A percentile compares a stretch with the other conserved stretches of the same genome.
These are phyloP conservation scores for Rhabdophis nuchalis DNA, from an alignment of 2,797 vertebrate genomes.

Conservation along the genomic window DNA sequence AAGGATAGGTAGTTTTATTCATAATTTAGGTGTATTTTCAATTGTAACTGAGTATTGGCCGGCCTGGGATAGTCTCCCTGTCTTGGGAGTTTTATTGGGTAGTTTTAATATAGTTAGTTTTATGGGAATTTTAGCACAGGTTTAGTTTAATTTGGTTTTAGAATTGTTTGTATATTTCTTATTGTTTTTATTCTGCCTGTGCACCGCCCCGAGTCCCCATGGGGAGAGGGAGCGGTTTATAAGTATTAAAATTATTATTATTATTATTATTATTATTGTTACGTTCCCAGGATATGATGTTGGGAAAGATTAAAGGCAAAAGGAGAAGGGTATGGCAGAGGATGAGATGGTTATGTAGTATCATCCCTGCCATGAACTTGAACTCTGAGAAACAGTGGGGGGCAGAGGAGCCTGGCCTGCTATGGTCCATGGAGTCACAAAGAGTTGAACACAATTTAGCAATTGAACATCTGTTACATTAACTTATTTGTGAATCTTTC, in stretches of 20 bases:
- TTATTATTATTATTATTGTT: no score
- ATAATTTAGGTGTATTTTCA: background rate
- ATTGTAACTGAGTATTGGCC: background rate
- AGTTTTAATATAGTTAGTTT: no score
- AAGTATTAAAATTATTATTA: no score
- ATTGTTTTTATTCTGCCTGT: no score
- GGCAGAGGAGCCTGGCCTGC: background rate
- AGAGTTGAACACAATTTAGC: background rate
- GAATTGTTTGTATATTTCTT: no score
- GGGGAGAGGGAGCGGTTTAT: no score
- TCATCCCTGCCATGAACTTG: background rate
- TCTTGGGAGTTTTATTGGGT: no score
- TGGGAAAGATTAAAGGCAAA: background rate
- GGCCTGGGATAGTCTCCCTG: no score
- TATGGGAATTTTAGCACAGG: no score
- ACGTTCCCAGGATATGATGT: no score
- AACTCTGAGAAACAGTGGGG: background rate
- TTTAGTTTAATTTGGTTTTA: no score
- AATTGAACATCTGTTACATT: background rate
- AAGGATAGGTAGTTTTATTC: background rate
- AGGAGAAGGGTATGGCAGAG: background rate
- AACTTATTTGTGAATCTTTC: background rate
- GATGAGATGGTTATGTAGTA: background rate
- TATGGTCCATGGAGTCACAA: background rate
- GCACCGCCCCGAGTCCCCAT: no score